Evolutionary conservation across 2,113 vertebrate genomes (phyloP).

Genomic region (Oryzias curvinotus): DNA sequence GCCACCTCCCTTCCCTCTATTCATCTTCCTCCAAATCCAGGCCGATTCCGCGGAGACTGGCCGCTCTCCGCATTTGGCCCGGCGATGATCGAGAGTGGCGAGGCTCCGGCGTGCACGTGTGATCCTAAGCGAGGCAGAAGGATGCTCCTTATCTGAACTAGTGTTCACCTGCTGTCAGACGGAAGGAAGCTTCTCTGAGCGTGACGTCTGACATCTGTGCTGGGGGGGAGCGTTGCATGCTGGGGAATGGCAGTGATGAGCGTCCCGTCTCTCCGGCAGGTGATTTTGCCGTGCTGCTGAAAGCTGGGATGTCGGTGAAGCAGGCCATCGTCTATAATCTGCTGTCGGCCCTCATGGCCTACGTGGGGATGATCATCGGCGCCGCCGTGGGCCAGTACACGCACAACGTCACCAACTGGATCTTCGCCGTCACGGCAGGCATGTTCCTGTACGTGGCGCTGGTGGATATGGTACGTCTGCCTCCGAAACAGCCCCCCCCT

Average conservation of each 20-base stretch:
- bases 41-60: constrained; percentile 63
- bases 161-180: constrained; percentile 13
- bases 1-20: constrained; percentile 47
- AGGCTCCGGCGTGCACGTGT: constrained; percentile 36
- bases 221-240: constrained; percentile 1
- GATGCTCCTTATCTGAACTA: constrained; percentile 11
- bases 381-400: constrained; percentile 95
- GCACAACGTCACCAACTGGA: constrained; percentile 95
- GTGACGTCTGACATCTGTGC: too few relatives aligned
- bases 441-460: constrained; percentile 99
- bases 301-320: constrained; percentile 96
- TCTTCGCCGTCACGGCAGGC: constrained; percentile 96
- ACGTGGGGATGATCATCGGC: constrained; percentile 94
- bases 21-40: constrained; percentile 54
- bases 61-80: constrained; percentile 44
- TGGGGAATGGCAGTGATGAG: neutral
- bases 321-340: constrained; percentile 97
- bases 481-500: neutral
- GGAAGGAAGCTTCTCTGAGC: neutral
- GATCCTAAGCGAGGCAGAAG: constrained; percentile 36
- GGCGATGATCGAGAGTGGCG: constrained; percentile 52
- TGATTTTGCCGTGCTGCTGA: constrained; percentile 97
- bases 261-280: constrained; percentile 71
- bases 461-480: constrained; percentile 93
- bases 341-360: constrained; percentile 97